phyloP scores from a whole-genome alignment of 2,113 vertebrate species.

The Pollachius pollachius region DNA sequence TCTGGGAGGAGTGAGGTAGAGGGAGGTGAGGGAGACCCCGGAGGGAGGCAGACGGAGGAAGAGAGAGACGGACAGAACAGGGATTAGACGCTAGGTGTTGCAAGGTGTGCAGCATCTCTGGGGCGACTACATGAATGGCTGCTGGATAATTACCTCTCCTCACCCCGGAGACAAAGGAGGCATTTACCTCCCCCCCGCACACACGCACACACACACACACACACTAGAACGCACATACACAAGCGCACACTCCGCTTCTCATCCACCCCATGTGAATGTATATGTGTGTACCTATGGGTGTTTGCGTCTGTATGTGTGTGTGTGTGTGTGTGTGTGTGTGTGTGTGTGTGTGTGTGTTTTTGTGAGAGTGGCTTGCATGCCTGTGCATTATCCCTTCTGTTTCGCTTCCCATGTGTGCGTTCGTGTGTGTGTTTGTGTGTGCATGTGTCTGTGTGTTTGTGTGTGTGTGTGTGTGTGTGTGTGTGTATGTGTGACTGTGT shows the following conservation, averaged over 20 bases:
- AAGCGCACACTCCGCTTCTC: too few species aligned
- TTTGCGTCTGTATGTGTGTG: slow-evolving; percentile 12
- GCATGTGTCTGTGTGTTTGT: slow-evolving; percentile 20
- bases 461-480: not conserved
- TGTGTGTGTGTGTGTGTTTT: not conserved
- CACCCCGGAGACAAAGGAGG: slow-evolving; percentile 50
- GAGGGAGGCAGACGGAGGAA: not conserved
- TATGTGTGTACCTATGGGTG: slow-evolving; percentile 34
- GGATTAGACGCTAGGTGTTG: not conserved
- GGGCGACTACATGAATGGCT: slow-evolving; percentile 36
- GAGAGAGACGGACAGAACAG: not conserved
- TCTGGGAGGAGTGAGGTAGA: not conserved
- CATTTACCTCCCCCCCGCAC: slow-evolving; percentile 29
- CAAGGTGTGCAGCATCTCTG: slow-evolving; percentile 17
- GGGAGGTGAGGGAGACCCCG: not conserved
- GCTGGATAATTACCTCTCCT: slow-evolving; percentile 60
- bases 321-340: slow-evolving; percentile 7
- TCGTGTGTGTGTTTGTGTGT: too few species aligned
- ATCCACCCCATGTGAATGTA: slow-evolving; percentile 13
- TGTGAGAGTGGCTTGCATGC: slow-evolving; percentile 3
- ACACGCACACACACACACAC: too few species aligned
- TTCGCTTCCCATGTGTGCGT: slow-evolving; percentile 7
- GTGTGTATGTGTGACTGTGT: slow-evolving; percentile 1
- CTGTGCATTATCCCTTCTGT: slow-evolving; percentile 2
- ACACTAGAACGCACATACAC: too few species aligned